These are phyloP conservation scores for Toxotes lorentzi DNA, from an alignment of 2,797 vertebrate species.

Conservation along the genomic window DNA sequence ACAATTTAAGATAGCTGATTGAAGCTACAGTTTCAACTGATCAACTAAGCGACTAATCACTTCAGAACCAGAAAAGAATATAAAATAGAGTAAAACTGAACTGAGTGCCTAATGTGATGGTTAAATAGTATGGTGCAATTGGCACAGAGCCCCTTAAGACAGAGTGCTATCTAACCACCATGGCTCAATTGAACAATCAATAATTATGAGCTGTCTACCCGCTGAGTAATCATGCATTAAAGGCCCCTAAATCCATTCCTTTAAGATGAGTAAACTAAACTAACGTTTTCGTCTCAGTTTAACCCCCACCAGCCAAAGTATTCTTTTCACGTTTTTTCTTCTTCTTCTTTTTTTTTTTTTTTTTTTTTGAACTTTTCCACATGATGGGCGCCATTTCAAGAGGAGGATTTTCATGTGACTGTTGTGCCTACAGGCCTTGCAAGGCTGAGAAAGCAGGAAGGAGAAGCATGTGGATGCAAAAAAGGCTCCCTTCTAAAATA, in stretches of 20 bases:
- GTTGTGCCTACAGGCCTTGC: slow-evolving; percentile 65
- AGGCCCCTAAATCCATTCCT: slow-evolving; percentile 45
- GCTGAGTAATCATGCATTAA: slow-evolving; percentile 78
- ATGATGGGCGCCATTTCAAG: slow-evolving; percentile 60
- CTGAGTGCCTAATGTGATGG: slow-evolving; percentile 45
- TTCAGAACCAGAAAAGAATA: background rate
- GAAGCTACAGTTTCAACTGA: background rate
- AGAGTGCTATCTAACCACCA: slow-evolving; percentile 66
- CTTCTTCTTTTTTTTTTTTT: background rate
- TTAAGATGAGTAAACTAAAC: slow-evolving; percentile 58
- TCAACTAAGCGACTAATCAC: background rate
- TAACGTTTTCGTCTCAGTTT: slow-evolving; percentile 37
- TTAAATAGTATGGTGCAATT: slow-evolving; percentile 68
- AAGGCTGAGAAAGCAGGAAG: slow-evolving; percentile 13
- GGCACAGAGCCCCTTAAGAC: slow-evolving; percentile 59
- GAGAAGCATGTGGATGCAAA: slow-evolving; percentile 43
- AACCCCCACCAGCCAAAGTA: background rate
- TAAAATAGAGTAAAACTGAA: slow-evolving; percentile 8
- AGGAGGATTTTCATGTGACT: slow-evolving; percentile 77
- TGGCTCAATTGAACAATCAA: slow-evolving; percentile 73
- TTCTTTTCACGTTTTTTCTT: background rate
- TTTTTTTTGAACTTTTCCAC: slow-evolving; percentile 36
- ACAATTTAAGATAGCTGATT: background rate
- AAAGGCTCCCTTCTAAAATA: slow-evolving; percentile 20
- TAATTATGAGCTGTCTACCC: slow-evolving; percentile 69